phyloP scores from a whole-genome alignment of 2,888 invertebrate genomes.

The Leptinotarsa rubiginosa region DNA sequence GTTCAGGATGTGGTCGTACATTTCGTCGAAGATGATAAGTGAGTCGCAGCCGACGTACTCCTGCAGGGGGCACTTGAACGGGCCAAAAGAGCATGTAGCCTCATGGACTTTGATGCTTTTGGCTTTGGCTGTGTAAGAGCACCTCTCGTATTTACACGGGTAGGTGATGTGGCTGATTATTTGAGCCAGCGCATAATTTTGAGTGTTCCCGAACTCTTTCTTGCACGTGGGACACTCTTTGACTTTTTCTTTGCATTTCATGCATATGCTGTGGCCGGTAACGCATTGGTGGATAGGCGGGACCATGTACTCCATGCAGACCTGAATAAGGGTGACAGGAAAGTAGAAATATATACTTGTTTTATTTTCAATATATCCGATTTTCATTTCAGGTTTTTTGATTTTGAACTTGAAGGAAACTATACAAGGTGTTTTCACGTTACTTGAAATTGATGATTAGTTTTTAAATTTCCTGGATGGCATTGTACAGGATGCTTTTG shows the following conservation, averaged over 20 bases:
- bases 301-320: conserved; percentile 60
- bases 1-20: conserved; percentile 70
- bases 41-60: conserved; percentile 46
- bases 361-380: too few species aligned
- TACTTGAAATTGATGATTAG: too few species aligned
- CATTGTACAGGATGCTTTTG: too few species aligned
- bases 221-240: conserved; percentile 58
- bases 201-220: conserved; percentile 51
- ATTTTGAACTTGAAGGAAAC: too few species aligned
- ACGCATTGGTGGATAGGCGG: conserved; percentile 61
- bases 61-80: conserved; percentile 49
- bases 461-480: too few species aligned
- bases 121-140: conserved; percentile 50
- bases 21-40: conserved; percentile 32
- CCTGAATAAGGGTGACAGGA: conserved; percentile 32
- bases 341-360: not conserved
- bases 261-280: conserved; percentile 60
- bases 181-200: conserved; percentile 59
- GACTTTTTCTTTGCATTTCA: conserved; percentile 49
- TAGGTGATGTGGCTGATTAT: conserved; percentile 55
- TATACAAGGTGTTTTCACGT: too few species aligned
- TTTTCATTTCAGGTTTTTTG: too few species aligned
- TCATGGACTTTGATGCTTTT: conserved; percentile 52
- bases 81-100: conserved; percentile 46
- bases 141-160: conserved; percentile 57